Conservation (phyloP, 2,888 invertebrate genomes). For the Caenorhabditis japonica region DNA sequence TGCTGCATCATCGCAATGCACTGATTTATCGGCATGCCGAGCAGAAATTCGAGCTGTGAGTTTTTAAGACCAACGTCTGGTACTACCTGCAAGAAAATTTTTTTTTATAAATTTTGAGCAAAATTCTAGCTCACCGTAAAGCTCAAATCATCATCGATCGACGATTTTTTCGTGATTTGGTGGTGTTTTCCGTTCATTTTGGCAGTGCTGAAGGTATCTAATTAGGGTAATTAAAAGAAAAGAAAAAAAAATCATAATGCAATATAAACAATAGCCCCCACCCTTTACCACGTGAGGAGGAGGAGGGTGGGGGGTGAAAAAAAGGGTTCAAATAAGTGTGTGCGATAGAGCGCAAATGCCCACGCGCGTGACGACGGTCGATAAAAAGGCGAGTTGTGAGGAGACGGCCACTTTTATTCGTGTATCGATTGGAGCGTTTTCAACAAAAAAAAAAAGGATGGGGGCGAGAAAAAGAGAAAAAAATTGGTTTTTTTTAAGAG, state of each 20-base stretch:
- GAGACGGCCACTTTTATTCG: too few species aligned
- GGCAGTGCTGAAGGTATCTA: not conserved
- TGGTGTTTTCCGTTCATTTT: constrained; percentile 37
- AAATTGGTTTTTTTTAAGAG: not conserved
- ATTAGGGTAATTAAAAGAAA: too few species aligned
- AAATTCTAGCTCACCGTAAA: constrained; percentile 14
- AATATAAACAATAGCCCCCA: too few species aligned
- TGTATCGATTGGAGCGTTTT: too few species aligned
- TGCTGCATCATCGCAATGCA: constrained; percentile 69
- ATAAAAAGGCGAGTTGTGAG: too few species aligned
- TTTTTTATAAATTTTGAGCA: not conserved
- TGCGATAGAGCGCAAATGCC: too few species aligned
- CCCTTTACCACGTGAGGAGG: too few species aligned
- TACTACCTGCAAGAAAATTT: constrained; percentile 62
- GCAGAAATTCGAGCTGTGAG: constrained; percentile 69
- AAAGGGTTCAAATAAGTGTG: too few species aligned
- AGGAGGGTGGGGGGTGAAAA: too few species aligned
- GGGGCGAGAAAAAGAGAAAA: not conserved
- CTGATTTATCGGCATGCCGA: constrained; percentile 76
- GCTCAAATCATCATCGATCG: constrained; percentile 32
- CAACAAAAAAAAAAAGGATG: too few species aligned
- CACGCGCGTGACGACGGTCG: too few species aligned
- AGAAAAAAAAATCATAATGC: too few species aligned
- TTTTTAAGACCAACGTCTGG: constrained; percentile 72
- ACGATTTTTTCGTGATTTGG: constrained; percentile 33